Conservation (phyloP, 2,113 vertebrate species). For the Leucopternis melanops region DNA sequence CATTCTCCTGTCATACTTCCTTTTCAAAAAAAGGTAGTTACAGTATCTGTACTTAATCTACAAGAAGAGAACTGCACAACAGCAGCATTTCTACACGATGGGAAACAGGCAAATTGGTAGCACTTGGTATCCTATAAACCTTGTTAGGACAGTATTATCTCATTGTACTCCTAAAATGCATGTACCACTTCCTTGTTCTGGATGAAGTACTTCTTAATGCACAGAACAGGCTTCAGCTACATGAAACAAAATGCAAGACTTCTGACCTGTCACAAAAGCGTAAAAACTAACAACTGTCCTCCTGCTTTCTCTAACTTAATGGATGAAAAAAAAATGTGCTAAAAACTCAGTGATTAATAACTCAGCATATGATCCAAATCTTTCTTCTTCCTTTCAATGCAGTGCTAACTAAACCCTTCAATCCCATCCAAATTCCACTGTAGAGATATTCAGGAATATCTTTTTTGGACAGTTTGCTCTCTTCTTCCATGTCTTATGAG, state of each 20-base stretch:
- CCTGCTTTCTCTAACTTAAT: neutral
- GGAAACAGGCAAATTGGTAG: neutral
- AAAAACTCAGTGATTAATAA: neutral
- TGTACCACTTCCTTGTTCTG: neutral
- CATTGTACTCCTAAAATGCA: neutral
- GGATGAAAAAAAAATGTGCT: neutral
- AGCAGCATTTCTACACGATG: neutral
- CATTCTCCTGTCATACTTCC: neutral
- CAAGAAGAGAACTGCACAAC: neutral
- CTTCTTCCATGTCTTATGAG: neutral
- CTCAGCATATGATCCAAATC: neutral
- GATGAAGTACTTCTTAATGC: neutral
- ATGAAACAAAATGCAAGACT: neutral
- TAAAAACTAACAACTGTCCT: neutral
- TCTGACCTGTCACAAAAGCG: neutral
- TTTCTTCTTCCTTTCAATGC: neutral
- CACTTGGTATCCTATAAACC: neutral
- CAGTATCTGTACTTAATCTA: neutral
- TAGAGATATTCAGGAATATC: neutral
- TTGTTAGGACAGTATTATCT: neutral
- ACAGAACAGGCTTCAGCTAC: neutral
- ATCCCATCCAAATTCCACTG: neutral
- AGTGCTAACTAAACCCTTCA: neutral
- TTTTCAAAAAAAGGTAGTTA: neutral
- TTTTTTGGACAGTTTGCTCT: neutral